Evolutionary conservation across 2,797 vertebrate species (phyloP).

Genomic region (Dermochelys coriacea): DNA sequence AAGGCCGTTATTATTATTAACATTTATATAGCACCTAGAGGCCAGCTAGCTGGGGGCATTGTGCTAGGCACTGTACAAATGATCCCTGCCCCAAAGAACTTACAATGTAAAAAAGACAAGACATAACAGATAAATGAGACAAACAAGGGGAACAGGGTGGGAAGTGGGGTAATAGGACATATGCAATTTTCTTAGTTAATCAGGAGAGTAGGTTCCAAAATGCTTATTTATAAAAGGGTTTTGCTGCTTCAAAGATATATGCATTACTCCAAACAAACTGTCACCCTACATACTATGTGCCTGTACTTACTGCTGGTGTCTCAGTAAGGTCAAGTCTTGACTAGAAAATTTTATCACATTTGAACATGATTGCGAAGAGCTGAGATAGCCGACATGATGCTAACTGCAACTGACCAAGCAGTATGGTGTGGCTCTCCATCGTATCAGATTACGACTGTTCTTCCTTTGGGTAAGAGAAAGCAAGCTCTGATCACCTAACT

Average conservation of each 20-base stretch:
- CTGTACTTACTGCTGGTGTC: conserved; percentile 15
- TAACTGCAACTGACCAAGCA: background rate
- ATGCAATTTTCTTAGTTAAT: background rate
- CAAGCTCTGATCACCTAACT: background rate
- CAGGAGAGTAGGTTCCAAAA: conserved; percentile 27
- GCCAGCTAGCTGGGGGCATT: background rate
- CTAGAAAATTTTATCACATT: background rate
- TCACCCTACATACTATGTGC: background rate
- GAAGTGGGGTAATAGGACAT: conserved; percentile 23
- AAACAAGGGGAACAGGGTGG: background rate
- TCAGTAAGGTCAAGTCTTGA: background rate
- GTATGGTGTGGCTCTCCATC: background rate
- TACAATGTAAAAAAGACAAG: background rate
- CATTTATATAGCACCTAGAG: background rate
- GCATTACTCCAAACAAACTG: conserved; percentile 27
- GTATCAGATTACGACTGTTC: background rate
- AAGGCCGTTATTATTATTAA: conserved; percentile 10
- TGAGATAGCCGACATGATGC: background rate
- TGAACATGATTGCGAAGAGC: background rate
- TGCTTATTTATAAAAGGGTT: conserved; percentile 42
- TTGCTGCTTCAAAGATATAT: conserved; percentile 40
- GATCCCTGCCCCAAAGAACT: background rate
- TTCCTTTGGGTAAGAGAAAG: background rate
- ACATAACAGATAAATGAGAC: background rate
- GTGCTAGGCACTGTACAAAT: background rate